Base-by-base conservation (phyloP, 2,113 vertebrate genomes). In the Trochalopteron elliotii region DNA sequence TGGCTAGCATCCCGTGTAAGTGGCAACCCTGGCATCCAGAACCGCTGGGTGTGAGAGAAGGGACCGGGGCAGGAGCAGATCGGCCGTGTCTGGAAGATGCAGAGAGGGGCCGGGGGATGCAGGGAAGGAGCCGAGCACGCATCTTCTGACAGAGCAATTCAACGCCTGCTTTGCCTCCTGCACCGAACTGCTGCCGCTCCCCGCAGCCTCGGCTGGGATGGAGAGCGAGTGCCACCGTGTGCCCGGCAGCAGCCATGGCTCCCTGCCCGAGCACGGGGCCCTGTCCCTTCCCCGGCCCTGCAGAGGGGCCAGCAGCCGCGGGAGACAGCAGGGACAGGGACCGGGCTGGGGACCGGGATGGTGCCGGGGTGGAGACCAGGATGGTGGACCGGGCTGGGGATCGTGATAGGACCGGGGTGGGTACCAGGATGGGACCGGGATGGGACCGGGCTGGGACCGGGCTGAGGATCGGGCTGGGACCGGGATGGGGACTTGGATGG, bases 161-260 rank as follows among this genome's bases (percentile, higher is more conserved):
- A 11, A 0, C 0, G 9, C 65, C 57, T 1, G 67, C 60, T 37
- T 4, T 7, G 56, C 72, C 3, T 13, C 81, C 20, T 2, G 11
- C 80, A 1, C 1, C 3, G 11, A n/a, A n/a, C n/a, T n/a, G 45
- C 85, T 2, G 59, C 52, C 59, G 15, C 5, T 12, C 55, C 72
- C 69, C 7, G 60, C 74, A 49, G 81, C 22, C 45, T 23, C 8
- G 0, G 71, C 47, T 11, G 59, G 14, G 74, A 63, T 68, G 94
- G 91, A 77, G 95, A 94, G 83, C 91, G 47, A 44, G 94, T 92
- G 91, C 96, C 96, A 89, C 91, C 95, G 95, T 64, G 94, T 94
- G 96, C 89, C 33, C 69, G 4, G 91, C 89, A 12, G 31, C 68
- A 40, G 92, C 83, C 86, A 9, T 6, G 94, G 87, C 79, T 56